Base-by-base conservation (phyloP, 2,888 invertebrate species). In the Protodeltote pygarga region DNA sequence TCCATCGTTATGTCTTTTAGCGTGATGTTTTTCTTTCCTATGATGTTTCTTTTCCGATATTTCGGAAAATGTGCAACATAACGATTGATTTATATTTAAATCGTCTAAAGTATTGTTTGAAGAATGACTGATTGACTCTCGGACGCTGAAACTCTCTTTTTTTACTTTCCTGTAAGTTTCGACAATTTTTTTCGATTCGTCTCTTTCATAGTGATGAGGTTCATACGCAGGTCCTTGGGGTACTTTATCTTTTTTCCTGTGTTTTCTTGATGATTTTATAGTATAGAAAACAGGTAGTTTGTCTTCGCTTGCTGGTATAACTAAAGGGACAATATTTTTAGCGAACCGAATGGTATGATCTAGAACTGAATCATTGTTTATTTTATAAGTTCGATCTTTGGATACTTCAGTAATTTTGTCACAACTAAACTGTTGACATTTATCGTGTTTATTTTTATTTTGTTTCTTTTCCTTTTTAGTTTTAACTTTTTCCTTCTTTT, bases 51-150 rank as follows among this genome's bases (percentile, higher is more conserved):
- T 79, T 23, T 84, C 87, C 0, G 85, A 85, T 4, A 73, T 58
- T 61, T 88, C 89, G 10, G 90, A 87, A 37, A 85, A 60, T 1
- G 88, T 81, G 39, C 79, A 81, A n/a, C 78, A 79, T 33, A 87
- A 52, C 10, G 87, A 87, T 31, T 81, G 83, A 54, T 89, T 86
- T 21, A 83, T 77, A 39, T 85, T 82, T 19, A 85, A 53, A 52
- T 90, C 89, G 28, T 91, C 87, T 44, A 86, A 66, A 25, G 89
- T 89, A 31, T 82, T 83, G 29, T 74, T 83, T 50, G 85, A 85
- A 2, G 78, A 76, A 27, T 74, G 79, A 51, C 78, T 83, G 2
- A 72, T 19, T 3, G 83, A 83, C 52, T 85, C 83, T 33, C 61
- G 71, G 3, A 53, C 60, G 39, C 79, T 84, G 6, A 50, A 61